Evolutionary conservation across 1,140 invertebrate species (phyloP), one percentile per base, ranked within the genome.

Genomic region (Telenomus remus): DNA sequence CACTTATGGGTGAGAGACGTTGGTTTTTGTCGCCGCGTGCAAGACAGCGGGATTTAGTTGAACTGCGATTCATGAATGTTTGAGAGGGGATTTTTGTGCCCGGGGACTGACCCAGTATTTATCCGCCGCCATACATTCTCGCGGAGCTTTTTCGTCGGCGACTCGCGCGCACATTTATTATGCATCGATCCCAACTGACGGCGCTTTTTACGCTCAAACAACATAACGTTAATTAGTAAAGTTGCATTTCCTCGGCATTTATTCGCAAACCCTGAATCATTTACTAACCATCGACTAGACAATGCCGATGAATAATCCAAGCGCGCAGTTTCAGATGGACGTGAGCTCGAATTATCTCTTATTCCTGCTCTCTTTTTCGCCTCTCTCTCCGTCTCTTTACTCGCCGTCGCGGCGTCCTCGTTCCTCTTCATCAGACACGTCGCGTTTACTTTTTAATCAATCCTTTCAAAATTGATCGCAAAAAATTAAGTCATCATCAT

Each of bases 211-310:
- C 13, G 33, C 12, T 19, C 43, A 11, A 8, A 46, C 14, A 55
- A 70, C 54, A 54, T 70, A 57, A 57, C 37, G 10, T 70, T 55
- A 60, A 70, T 70, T 70, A 70, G 55, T 61, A 60, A 70, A 60
- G 19, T 27, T 27, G 19, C 19, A 27, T 14, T 51, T 39, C 35
- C 39, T 19, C 42, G 39, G 13, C 47, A 27, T 47, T 53, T 59
- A 60, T 60, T 35, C 16, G 12, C 7, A 10, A 0, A 9, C 43
- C n/a, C 5, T 69, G 55, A 59, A 60, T 60, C 11, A 60, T 46
- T 69, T 33, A 69, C 60, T 69, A 54, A 60, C 50, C 42, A 60
- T 43, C 57, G 66, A 70, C 66, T 70, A 61, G 66, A 70, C 50
- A 61, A 55, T 34, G 16, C 13, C 39, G 44, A 15, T 61, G 37